Base-by-base conservation (phyloP, 2,113 vertebrate genomes). In the Cromileptes altivelis region DNA sequence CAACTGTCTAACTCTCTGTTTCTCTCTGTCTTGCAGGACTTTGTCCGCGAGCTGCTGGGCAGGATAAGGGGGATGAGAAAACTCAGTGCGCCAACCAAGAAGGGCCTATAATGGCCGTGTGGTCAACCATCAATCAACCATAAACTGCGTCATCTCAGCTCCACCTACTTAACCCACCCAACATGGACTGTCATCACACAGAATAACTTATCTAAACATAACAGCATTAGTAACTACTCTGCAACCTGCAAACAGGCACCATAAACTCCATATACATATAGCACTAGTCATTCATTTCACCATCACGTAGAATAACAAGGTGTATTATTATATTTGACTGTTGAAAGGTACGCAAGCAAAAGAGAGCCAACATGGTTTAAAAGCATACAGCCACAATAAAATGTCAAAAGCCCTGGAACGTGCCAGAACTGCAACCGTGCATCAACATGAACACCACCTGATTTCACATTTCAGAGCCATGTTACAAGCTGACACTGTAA, bases 41-140 rank as follows among this genome's bases (percentile, higher is more conserved):
- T 99, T 91, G 97, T 99, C 90, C 96, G 96, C 84, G 97, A 99
- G 91, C 94, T 99, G 92, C 96, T 99, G 68, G 94, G 95, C 91
- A 96, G 97, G 95, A 98, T 99, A 96, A 97, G 96, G 95, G 98
- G 98, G 91, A 99, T 99, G 98, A 96, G 97, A 80, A 99, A 98
- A 94, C 96, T 99, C 88, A 97, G 96, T 61, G 97, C 98, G 75
- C 97, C 98, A 1, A 97, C 97, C 80, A 99, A 98, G 95, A 99
- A 99, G 94, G 95, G 95, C 85, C 90, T 97, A 96, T 99, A 97
- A 97, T 94, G 84, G 88, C 87, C 37, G 85, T n/a, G 61, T 15
- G 57, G 55, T 55, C 81, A 53, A 45, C 76, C 81, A 78, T 71
- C 80, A 45, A 78, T 52, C 87, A 76, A 47, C 78, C 85, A 80